phyloP scores from a whole-genome alignment of 2,797 vertebrate species.

The Agapornis canus region DNA sequence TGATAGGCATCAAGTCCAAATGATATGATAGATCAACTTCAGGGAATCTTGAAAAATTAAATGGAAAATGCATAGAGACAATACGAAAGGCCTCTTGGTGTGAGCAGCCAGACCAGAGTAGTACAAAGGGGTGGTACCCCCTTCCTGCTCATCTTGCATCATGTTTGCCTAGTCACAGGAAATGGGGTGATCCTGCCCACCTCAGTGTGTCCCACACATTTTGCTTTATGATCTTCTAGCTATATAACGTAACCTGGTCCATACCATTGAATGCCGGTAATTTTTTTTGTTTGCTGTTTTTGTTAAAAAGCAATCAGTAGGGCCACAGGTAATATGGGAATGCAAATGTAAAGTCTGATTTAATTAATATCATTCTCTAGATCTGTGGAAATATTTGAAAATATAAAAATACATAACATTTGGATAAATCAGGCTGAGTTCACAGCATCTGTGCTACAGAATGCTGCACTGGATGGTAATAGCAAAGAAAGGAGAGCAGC shows the following conservation, averaged over 20 bases:
- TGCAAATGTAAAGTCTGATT: neutral
- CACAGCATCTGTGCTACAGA: neutral
- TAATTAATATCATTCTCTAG: neutral
- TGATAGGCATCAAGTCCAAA: neutral
- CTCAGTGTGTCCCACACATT: neutral
- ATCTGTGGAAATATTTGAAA: neutral
- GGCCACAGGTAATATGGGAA: neutral
- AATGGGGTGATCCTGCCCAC: neutral
- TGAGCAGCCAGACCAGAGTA: neutral
- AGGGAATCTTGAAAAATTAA: neutral
- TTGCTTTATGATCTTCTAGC: neutral
- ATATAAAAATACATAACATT: neutral
- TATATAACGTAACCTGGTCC: neutral
- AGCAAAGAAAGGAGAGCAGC: neutral
- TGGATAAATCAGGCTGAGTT: neutral
- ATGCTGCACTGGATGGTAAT: neutral
- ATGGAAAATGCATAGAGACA: neutral
- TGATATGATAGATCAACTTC: neutral
- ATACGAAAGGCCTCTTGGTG: neutral
- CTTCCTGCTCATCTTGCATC: neutral
- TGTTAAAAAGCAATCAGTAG: neutral
- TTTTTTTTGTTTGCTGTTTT: too few species aligned
- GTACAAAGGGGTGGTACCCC: neutral
- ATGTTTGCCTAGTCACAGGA: neutral
- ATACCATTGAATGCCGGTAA: neutral